Evolutionary conservation across 2,113 vertebrate species (phyloP).

Genomic region (Carettochelys insculpta): DNA sequence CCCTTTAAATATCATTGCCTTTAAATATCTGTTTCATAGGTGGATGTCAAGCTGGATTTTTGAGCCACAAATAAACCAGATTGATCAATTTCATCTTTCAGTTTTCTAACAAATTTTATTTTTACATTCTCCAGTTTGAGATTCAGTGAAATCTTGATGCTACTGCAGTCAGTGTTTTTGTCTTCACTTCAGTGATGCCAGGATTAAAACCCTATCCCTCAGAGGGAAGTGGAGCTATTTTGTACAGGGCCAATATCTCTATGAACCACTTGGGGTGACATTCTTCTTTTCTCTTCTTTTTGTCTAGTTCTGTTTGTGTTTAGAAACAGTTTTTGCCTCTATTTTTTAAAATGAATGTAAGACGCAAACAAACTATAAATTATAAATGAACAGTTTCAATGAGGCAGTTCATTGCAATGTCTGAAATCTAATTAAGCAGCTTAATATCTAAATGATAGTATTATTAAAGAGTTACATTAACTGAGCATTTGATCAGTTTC

Average conservation of each 20-base stretch:
- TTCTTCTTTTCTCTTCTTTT: background rate
- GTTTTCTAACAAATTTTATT: background rate
- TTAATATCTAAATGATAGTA: slow-evolving; percentile 71
- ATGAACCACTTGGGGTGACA: background rate
- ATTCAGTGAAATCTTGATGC: background rate
- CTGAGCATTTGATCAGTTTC: slow-evolving; percentile 59
- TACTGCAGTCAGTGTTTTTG: background rate
- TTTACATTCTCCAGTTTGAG: background rate
- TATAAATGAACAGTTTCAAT: slow-evolving; percentile 70
- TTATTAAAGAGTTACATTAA: slow-evolving; percentile 68
- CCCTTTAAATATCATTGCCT: background rate
- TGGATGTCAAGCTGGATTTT: background rate
- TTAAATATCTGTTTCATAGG: background rate
- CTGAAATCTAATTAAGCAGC: slow-evolving; percentile 76
- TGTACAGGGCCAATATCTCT: background rate
- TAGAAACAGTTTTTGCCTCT: background rate
- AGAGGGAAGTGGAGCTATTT: background rate
- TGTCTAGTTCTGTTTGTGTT: background rate
- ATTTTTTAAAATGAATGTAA: slow-evolving; percentile 61
- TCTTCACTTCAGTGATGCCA: background rate
- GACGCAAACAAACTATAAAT: slow-evolving; percentile 62
- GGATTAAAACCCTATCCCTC: background rate
- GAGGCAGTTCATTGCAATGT: slow-evolving; percentile 73
- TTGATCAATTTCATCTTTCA: background rate
- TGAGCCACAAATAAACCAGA: background rate